phyloP scores from a whole-genome alignment of 2,888 invertebrate genomes.

The Tolmerus cingulatus region DNA sequence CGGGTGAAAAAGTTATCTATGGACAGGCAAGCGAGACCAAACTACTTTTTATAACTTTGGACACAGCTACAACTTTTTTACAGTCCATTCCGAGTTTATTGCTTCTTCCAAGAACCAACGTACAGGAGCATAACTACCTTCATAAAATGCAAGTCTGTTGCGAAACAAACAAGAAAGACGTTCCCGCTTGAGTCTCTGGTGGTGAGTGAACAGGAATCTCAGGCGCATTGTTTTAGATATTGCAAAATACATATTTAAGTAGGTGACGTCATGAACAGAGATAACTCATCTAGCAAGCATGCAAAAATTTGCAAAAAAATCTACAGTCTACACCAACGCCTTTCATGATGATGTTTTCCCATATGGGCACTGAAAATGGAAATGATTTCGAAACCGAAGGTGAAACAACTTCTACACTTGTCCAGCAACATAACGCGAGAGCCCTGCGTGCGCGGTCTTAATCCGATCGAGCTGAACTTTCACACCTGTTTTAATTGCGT shows the following conservation, averaged over 20 bases:
- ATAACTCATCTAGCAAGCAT: neutral
- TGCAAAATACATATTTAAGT: neutral
- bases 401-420: conserved; percentile 1
- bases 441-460: neutral
- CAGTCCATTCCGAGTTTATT: neutral
- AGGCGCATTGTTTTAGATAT: neutral
- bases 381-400: conserved; percentile 21
- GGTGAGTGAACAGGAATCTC: neutral
- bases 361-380: conserved; percentile 25
- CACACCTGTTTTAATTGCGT: neutral
- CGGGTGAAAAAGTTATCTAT: neutral
- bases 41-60: neutral
- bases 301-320: neutral
- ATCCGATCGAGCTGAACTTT: neutral
- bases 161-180: neutral
- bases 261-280: neutral
- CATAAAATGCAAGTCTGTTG: neutral
- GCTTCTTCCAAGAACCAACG: neutral
- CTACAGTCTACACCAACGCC: neutral
- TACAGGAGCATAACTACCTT: neutral
- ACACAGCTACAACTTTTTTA: neutral
- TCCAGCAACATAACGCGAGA: neutral
- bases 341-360: neutral
- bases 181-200: neutral
- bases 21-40: neutral